Percentiles rank a stretch among this genome's conserved stretches.
Evolutionary conservation across 37 sponge, comb jelly and placozoan genomes (phyloP).

Genomic region (Crambe crambe): DNA sequence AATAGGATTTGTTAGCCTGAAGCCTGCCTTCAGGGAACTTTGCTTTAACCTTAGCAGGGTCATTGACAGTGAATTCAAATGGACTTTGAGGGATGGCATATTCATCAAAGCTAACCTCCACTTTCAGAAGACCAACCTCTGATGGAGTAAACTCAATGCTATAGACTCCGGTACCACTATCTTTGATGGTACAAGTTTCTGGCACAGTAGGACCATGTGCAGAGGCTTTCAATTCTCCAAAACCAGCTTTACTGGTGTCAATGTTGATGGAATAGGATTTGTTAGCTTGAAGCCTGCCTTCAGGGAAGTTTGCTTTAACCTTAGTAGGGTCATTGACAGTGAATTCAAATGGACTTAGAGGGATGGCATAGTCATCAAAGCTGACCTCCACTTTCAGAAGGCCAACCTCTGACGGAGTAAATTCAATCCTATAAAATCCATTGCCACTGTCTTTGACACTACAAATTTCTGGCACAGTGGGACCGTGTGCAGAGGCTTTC

Average conservation of each 20-base stretch:
- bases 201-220: slow-evolving; percentile 57
- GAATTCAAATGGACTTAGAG: slow-evolving; percentile 44
- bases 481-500: slow-evolving; percentile 37
- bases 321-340: slow-evolving; percentile 46
- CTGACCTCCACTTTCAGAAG: slow-evolving; percentile 42
- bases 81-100: slow-evolving; percentile 41
- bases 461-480: slow-evolving; percentile 30
- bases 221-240: slow-evolving; percentile 34
- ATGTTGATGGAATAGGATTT: slow-evolving; percentile 49
- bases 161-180: slow-evolving; percentile 18
- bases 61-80: slow-evolving; percentile 53
- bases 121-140: slow-evolving; percentile 31
- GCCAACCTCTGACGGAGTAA: slow-evolving; percentile 35
- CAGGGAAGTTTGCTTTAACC: slow-evolving; percentile 57
- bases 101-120: slow-evolving; percentile 33
- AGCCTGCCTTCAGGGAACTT: slow-evolving; percentile 12
- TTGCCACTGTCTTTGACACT: slow-evolving; percentile 39
- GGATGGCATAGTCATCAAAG: slow-evolving; percentile 27
- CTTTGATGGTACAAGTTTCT: slow-evolving; percentile 17
- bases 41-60: slow-evolving; percentile 61
- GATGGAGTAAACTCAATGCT: slow-evolving; percentile 39
- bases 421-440: slow-evolving; percentile 24
- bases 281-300: slow-evolving; percentile 35
- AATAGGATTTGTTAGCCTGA: slow-evolving; percentile 28
- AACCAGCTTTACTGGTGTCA: slow-evolving; percentile 55